A percentile compares a stretch with the other conserved stretches of the same genome.
phyloP scores from a whole-genome alignment of 2,888 invertebrate species.

The Oligia latruncula region DNA sequence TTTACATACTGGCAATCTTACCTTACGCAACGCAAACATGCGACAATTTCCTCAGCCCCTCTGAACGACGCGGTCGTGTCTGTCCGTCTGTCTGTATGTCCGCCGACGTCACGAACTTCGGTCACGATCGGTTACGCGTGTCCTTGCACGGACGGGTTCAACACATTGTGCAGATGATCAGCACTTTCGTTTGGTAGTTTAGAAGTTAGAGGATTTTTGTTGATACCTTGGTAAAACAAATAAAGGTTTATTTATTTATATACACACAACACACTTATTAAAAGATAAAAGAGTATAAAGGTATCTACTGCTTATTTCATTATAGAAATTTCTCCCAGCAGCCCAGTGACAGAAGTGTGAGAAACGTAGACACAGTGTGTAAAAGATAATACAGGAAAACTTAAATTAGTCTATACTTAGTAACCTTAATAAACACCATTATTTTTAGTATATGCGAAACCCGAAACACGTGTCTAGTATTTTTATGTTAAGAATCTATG shows the following conservation, averaged over 20 bases:
- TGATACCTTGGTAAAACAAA: background rate
- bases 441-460: no score
- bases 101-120: slow-evolving; percentile 68
- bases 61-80: slow-evolving; percentile 54
- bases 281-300: background rate
- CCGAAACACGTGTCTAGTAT: no score
- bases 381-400: background rate
- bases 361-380: background rate
- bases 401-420: background rate
- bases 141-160: slow-evolving; percentile 60
- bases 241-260: background rate
- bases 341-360: background rate
- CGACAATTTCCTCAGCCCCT: slow-evolving; percentile 48
- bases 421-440: no score
- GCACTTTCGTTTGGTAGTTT: slow-evolving; percentile 59
- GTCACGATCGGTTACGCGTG: slow-evolving; percentile 66
- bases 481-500: no score
- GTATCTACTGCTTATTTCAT: no score
- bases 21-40: slow-evolving; percentile 48
- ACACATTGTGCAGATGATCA: slow-evolving; percentile 35
- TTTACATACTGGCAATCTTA: slow-evolving; percentile 20
- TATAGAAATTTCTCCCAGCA: background rate
- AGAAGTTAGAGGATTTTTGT: background rate
- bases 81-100: slow-evolving; percentile 60
- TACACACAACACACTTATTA: background rate